phyloP scores from a whole-genome alignment of 1,140 invertebrate genomes.

The Reticulitermes speratus region DNA sequence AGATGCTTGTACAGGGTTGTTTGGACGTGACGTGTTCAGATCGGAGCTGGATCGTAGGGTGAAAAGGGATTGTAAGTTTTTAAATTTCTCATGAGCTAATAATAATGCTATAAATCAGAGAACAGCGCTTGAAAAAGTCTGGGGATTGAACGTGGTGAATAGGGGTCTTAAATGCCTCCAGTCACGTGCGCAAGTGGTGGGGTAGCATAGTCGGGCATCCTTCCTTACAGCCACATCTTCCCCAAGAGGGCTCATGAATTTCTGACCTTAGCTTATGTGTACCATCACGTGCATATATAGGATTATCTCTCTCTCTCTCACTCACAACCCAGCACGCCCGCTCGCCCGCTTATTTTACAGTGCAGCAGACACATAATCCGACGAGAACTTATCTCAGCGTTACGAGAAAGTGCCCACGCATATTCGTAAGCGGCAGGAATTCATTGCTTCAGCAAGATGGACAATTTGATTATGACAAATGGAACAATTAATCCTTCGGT shows the following conservation, averaged over 20 bases:
- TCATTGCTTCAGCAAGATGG: too few species aligned
- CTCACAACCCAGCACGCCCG: not conserved
- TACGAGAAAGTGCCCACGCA: too few species aligned
- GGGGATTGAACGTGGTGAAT: conserved; percentile 14
- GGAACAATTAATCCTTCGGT: too few species aligned
- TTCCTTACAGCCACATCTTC: not conserved
- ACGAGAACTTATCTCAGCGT: too few species aligned
- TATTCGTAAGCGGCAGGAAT: too few species aligned
- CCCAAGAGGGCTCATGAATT: conserved; percentile 22
- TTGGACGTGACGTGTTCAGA: not conserved
- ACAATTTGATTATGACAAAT: too few species aligned
- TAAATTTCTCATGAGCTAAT: conserved; percentile 28
- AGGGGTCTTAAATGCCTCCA: conserved; percentile 23
- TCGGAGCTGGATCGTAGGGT: not conserved
- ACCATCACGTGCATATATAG: not conserved
- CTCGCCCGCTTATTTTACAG: not conserved
- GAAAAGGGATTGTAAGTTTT: not conserved
- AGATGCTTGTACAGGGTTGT: not conserved
- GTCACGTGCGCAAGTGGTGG: not conserved
- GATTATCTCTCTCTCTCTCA: not conserved
- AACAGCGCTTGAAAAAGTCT: not conserved
- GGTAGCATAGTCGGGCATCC: not conserved
- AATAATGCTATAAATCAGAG: conserved; percentile 23
- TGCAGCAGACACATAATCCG: too few species aligned
- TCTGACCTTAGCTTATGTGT: conserved; percentile 6